Conservation (phyloP, 2,113 vertebrate species). For the Cisticola juncidis region DNA sequence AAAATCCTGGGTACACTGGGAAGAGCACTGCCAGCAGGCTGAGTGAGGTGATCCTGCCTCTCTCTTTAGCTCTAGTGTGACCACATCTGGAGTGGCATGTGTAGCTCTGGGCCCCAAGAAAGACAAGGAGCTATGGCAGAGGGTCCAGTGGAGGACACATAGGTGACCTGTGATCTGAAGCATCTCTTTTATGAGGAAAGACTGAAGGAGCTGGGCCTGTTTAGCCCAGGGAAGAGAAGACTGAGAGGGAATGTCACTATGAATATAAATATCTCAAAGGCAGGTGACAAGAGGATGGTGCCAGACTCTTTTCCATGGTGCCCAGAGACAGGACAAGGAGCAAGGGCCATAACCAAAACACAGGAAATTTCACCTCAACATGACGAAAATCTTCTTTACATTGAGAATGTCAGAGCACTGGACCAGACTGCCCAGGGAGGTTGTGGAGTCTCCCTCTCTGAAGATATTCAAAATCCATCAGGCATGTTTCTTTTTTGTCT, state of each 20-base stretch:
- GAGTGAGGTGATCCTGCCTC: not conserved
- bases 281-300: not conserved
- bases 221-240: not conserved
- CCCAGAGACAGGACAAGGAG: not conserved
- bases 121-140: not conserved
- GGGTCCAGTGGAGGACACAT: not conserved
- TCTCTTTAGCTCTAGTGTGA: not conserved
- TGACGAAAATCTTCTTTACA: not conserved
- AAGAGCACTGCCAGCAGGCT: not conserved
- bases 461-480: not conserved
- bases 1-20: not conserved
- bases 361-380: not conserved
- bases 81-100: not conserved
- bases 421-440: not conserved
- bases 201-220: not conserved
- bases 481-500: fast-evolving
- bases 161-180: not conserved
- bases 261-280: not conserved
- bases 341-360: not conserved
- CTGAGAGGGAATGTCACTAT: not conserved
- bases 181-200: not conserved
- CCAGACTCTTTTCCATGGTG: not conserved
- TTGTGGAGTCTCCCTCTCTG: fast-evolving
- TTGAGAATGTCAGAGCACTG: not conserved
- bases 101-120: not conserved